Conservation (phyloP, 1,140 invertebrate genomes). For the Panonychus citri region DNA sequence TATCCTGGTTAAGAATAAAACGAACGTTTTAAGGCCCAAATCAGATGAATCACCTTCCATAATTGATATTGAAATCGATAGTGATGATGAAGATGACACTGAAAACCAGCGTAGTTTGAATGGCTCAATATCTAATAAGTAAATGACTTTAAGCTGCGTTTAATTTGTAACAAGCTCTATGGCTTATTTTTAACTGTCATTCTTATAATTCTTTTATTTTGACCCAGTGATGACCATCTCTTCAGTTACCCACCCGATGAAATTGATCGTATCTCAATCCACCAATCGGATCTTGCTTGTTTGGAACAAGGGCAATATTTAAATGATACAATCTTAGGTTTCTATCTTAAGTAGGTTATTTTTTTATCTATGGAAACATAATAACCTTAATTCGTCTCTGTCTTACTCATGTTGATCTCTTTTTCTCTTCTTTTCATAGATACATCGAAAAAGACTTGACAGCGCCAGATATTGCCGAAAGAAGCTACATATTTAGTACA, state of each 20-base stretch:
- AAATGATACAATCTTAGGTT: conserved; percentile 94
- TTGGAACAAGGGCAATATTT: conserved; percentile 75
- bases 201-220: background rate
- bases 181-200: background rate
- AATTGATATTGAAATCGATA: background rate
- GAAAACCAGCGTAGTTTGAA: background rate
- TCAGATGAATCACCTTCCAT: background rate
- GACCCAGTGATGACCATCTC: background rate
- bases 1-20: too few species aligned
- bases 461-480: conserved; percentile 40
- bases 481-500: conserved; percentile 82
- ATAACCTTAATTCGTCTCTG: background rate
- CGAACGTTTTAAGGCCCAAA: too few species aligned
- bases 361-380: background rate
- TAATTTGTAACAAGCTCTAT: too few species aligned
- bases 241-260: conserved; percentile 7
- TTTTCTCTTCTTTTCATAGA: background rate
- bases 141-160: too few species aligned
- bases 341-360: conserved; percentile 56
- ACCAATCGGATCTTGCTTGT: conserved; percentile 72
- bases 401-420: conserved; percentile 33
- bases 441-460: conserved; percentile 34
- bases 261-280: conserved; percentile 52
- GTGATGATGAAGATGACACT: background rate
- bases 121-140: background rate